Evolutionary conservation across 2,797 vertebrate genomes (phyloP).

Genomic region (Numenius phaeopus): DNA sequence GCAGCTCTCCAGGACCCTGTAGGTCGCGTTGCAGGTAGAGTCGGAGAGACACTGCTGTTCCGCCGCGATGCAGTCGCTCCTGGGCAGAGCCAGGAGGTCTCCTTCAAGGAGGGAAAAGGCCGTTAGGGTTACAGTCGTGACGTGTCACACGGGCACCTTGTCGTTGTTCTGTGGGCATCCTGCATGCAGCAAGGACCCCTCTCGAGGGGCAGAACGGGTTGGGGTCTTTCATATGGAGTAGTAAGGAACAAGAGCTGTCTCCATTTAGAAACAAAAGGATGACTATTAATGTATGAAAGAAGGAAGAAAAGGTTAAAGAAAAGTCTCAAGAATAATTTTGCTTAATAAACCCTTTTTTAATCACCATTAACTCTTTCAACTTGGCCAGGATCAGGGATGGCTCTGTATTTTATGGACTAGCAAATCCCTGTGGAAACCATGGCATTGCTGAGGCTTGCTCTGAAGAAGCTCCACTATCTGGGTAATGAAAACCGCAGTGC

Average conservation of each 20-base stretch:
- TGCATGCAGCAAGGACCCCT: neutral
- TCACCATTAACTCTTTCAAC: neutral
- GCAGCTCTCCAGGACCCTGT: conserved; percentile 86
- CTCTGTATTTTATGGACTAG: neutral
- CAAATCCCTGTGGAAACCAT: neutral
- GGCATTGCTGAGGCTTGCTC: neutral
- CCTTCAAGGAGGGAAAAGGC: conserved; percentile 59
- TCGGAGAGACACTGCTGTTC: conserved; percentile 82
- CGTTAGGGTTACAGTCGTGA: neutral
- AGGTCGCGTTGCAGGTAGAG: conserved; percentile 82
- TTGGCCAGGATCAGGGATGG: neutral
- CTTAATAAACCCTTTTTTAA: neutral
- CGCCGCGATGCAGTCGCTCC: conserved; percentile 85
- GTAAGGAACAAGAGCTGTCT: neutral
- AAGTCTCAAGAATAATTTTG: neutral
- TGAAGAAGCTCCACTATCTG: neutral
- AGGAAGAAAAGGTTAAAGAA: neutral
- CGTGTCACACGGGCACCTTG: neutral
- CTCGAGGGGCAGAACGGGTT: neutral
- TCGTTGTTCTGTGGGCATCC: neutral
- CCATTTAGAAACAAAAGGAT: neutral
- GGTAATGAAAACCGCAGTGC: neutral
- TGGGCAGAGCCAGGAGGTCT: conserved; percentile 62
- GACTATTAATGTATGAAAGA: neutral
- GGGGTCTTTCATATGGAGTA: neutral